phyloP scores from a whole-genome alignment of 1,140 invertebrate genomes.

The Tribolium madens region DNA sequence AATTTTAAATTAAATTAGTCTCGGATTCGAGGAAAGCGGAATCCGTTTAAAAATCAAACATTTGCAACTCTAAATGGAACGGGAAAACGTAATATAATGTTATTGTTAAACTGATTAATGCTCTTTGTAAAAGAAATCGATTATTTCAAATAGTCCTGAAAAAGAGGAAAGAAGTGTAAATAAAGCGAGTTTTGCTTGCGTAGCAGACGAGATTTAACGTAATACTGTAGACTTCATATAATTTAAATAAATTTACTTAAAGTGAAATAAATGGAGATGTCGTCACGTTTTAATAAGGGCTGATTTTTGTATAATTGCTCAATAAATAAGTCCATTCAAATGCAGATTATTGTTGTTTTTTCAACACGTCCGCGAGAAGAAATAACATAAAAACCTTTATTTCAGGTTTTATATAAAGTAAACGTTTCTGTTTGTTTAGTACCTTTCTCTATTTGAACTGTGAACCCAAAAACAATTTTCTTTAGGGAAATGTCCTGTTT shows the following conservation, averaged over 20 bases:
- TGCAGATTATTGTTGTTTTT: slow-evolving; percentile 39
- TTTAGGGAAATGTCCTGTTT: slow-evolving; percentile 38
- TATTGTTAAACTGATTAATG: slow-evolving; percentile 41
- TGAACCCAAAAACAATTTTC: slow-evolving; percentile 40
- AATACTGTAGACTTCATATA: slow-evolving; percentile 12
- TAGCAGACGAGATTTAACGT: slow-evolving; percentile 3
- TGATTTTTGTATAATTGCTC: slow-evolving; percentile 34
- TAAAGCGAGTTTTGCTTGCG: slow-evolving; percentile 25
- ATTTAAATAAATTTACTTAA: slow-evolving; percentile 34
- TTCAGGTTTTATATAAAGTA: slow-evolving; percentile 39
- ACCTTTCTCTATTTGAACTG: slow-evolving; percentile 43
- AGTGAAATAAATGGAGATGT: slow-evolving; percentile 26
- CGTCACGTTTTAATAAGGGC: neutral
- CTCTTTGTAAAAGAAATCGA: slow-evolving; percentile 34
- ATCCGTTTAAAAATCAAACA: slow-evolving; percentile 39
- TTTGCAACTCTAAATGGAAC: slow-evolving; percentile 31
- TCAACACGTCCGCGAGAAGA: neutral
- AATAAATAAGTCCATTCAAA: slow-evolving; percentile 16
- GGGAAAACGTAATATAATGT: slow-evolving; percentile 30
- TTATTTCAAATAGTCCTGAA: slow-evolving; percentile 30
- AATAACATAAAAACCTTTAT: slow-evolving; percentile 31
- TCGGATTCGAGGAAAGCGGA: neutral
- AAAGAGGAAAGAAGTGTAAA: slow-evolving; percentile 17
- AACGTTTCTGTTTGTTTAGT: slow-evolving; percentile 40
- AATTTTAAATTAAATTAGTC: slow-evolving; percentile 30